Evolutionary conservation across 2,113 vertebrate species (phyloP).

Genomic region (Riparia riparia): DNA sequence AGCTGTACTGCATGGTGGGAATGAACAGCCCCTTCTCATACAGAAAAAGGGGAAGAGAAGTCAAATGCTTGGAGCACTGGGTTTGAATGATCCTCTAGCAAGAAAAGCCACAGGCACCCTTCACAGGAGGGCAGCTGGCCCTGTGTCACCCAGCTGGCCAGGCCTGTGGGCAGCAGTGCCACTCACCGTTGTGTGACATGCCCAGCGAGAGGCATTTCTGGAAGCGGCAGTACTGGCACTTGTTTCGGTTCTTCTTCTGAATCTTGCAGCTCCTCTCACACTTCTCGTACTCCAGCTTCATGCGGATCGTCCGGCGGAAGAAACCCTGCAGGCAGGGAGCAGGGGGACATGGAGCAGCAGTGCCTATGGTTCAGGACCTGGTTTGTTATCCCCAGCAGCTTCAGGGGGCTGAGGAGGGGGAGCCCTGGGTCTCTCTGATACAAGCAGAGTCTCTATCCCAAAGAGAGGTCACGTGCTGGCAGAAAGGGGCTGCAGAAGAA

Average conservation of each 20-base stretch:
- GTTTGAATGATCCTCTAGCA: neutral
- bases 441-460: neutral
- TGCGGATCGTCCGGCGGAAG: conserved; percentile 93
- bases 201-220: conserved; percentile 96
- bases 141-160: rapidly evolving
- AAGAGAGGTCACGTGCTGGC: neutral
- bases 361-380: neutral
- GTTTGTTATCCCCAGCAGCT: neutral
- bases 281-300: conserved; percentile 96
- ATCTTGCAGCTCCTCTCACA: conserved; percentile 95
- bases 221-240: conserved; percentile 99
- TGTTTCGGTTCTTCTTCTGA: conserved; percentile 97
- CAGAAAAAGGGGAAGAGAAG: neutral
- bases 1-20: neutral
- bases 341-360: neutral
- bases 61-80: neutral
- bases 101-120: neutral
- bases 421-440: neutral
- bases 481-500: neutral
- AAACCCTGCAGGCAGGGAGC: conserved; percentile 83
- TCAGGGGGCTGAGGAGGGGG: neutral
- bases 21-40: neutral
- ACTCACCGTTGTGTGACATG: conserved; percentile 97
- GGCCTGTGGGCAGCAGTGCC: neutral
- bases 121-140: neutral